Evolutionary conservation across 2,888 invertebrate species (phyloP).

Genomic region (Hemistola chrysoprasaria): DNA sequence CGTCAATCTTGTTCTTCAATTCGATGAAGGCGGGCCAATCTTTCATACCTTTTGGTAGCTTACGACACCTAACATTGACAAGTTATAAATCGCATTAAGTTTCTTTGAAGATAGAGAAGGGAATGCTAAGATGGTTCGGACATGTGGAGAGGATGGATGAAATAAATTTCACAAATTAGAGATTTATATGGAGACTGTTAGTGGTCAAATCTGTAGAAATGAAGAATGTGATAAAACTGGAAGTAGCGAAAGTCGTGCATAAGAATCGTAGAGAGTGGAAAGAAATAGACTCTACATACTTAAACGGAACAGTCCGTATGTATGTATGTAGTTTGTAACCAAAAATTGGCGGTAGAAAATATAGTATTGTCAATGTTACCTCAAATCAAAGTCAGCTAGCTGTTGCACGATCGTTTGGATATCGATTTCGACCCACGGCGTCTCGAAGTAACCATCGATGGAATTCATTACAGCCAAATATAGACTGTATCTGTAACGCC

Average conservation of each 20-base stretch:
- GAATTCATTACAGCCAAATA: constrained; percentile 93
- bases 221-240: constrained; percentile 4
- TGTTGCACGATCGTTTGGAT: constrained; percentile 91
- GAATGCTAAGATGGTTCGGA: no score
- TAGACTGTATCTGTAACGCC: constrained; percentile 64
- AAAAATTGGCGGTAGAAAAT: no score
- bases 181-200: no score
- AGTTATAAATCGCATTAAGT: background rate
- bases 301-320: no score
- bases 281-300: no score
- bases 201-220: no score
- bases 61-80: constrained; percentile 84
- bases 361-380: no score
- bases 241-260: no score
- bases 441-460: constrained; percentile 93
- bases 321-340: no score
- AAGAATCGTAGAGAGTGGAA: no score
- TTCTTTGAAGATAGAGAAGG: background rate
- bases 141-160: no score
- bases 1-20: constrained; percentile 93
- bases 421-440: constrained; percentile 92
- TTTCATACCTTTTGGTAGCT: constrained; percentile 91
- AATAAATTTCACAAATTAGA: no score
- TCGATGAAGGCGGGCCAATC: constrained; percentile 94
- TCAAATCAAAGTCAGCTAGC: constrained; percentile 91